Percentiles rank a stretch among this genome's conserved stretches.
Evolutionary conservation across 1,140 invertebrate genomes (phyloP).

Genomic region (Onthophagus taurus): DNA sequence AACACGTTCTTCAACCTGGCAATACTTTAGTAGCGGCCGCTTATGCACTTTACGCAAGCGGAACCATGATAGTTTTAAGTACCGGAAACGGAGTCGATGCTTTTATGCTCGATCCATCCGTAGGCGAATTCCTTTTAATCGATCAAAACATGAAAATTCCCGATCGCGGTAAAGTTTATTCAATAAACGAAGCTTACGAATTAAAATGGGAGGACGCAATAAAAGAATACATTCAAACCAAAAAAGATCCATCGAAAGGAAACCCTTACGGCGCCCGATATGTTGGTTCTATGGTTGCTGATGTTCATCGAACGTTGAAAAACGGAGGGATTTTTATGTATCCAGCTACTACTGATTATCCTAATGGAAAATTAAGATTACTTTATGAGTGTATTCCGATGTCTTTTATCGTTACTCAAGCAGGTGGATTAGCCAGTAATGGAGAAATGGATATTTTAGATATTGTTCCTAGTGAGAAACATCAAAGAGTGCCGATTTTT

Average conservation of each 20-base stretch:
- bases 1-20: constrained; percentile 79
- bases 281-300: constrained; percentile 98
- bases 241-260: constrained; percentile 79
- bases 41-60: constrained; percentile 96
- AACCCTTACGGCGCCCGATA: constrained; percentile 93
- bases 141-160: constrained; percentile 85
- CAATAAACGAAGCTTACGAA: constrained; percentile 82
- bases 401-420: constrained; percentile 82
- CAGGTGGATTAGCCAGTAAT: constrained; percentile 75
- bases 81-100: constrained; percentile 86
- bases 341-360: constrained; percentile 82
- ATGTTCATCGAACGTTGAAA: constrained; percentile 94
- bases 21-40: constrained; percentile 86
- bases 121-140: constrained; percentile 97
- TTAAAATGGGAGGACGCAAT: constrained; percentile 71
- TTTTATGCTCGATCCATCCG: constrained; percentile 94
- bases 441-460: constrained; percentile 82
- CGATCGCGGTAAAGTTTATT: constrained; percentile 84
- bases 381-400: constrained; percentile 98
- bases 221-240: constrained; percentile 79
- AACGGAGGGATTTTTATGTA: constrained; percentile 99
- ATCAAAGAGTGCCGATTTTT: constrained; percentile 87
- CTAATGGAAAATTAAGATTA: constrained; percentile 94
- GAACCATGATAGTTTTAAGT: constrained; percentile 86
- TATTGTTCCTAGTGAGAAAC: constrained; percentile 74